phyloP scores from a whole-genome alignment of 2,888 invertebrate species.

The Leptodirus hochenwartii region DNA sequence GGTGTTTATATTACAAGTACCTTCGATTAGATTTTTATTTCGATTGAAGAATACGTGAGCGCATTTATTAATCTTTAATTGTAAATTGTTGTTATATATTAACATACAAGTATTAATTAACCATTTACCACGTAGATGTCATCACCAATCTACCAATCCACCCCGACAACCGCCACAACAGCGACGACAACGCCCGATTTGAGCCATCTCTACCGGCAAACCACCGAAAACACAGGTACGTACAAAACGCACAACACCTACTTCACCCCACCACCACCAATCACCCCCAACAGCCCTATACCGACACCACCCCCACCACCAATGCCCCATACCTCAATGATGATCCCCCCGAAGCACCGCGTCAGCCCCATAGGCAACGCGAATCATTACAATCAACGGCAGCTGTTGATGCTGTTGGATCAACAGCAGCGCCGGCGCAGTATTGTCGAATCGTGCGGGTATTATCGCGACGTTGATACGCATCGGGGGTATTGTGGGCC shows the following conservation, averaged over 20 bases:
- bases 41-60: too few species aligned
- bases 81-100: too few species aligned
- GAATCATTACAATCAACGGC: conserved; percentile 25
- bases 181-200: too few species aligned
- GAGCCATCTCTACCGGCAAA: conserved; percentile 25
- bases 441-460: conserved; percentile 7
- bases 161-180: too few species aligned
- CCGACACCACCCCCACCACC: conserved; percentile 22
- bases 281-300: conserved; percentile 23
- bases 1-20: too few species aligned
- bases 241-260: conserved; percentile 16
- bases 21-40: too few species aligned
- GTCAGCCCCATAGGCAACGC: conserved; percentile 4
- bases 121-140: conserved; percentile 18
- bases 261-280: conserved; percentile 13
- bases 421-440: conserved; percentile 3
- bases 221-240: conserved; percentile 27
- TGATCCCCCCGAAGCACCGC: conserved; percentile 6
- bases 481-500: conserved; percentile 14
- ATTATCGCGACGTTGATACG: conserved; percentile 1
- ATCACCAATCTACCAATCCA: too few species aligned
- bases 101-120: background rate
- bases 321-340: conserved; percentile 26
- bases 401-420: conserved; percentile 13
- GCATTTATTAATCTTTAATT: too few species aligned